Evolutionary conservation across 2,113 vertebrate genomes (phyloP).

Genomic region (Pteropus alecto): DNA sequence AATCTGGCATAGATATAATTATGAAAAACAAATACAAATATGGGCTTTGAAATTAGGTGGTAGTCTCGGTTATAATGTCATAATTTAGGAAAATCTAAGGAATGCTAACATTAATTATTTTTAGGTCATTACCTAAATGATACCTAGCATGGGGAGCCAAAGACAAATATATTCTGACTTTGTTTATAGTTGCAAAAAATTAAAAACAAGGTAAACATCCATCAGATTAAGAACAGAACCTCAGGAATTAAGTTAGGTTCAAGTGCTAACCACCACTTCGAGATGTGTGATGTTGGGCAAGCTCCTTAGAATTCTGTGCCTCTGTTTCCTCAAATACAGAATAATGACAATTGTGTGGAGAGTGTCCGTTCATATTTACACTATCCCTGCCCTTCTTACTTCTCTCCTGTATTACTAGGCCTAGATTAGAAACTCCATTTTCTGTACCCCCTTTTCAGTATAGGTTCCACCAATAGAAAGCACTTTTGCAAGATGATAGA

Average conservation of each 20-base stretch:
- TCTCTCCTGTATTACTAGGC: not conserved
- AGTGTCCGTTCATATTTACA: not conserved
- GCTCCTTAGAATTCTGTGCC: not conserved
- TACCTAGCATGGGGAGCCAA: not conserved
- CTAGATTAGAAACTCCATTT: not conserved
- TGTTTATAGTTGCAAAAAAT: not conserved
- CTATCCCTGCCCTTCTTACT: not conserved
- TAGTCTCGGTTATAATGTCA: not conserved
- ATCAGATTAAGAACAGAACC: not conserved
- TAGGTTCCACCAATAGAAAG: not conserved
- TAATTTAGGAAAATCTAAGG: slow-evolving; percentile 47
- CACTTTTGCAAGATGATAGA: not conserved
- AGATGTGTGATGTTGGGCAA: not conserved
- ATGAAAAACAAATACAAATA: slow-evolving; percentile 53
- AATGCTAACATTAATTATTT: slow-evolving; percentile 8
- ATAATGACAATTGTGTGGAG: not conserved
- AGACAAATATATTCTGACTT: not conserved
- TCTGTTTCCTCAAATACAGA: not conserved
- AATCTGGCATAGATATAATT: slow-evolving; percentile 15
- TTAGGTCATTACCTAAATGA: not conserved
- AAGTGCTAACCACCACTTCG: not conserved
- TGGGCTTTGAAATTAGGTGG: slow-evolving; percentile 28
- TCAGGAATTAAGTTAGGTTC: not conserved
- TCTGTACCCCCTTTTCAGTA: not conserved
- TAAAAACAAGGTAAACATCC: not conserved